These are phyloP conservation scores for Argentina silus DNA, from an alignment of 2,797 vertebrate genomes.

Conservation along the genomic window DNA sequence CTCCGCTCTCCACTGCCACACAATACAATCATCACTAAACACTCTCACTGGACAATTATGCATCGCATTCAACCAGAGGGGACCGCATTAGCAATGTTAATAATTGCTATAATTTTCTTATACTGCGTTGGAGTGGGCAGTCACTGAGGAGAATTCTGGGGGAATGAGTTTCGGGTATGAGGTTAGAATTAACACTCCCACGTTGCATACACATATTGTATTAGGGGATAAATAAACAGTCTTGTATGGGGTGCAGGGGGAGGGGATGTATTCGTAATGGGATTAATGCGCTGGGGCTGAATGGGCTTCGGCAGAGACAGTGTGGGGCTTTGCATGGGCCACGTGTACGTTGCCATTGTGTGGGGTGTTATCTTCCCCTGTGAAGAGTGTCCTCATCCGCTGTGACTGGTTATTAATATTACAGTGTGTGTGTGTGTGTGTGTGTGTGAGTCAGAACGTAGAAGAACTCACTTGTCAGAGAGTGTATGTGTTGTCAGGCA, in stretches of 20 bases:
- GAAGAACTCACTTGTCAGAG: neutral
- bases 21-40: constrained; percentile 9
- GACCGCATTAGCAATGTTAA: neutral
- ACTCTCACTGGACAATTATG: constrained; percentile 2
- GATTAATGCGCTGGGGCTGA: constrained; percentile 26
- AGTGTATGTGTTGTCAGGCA: too few species aligned
- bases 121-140: neutral
- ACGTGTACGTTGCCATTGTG: constrained; percentile 2
- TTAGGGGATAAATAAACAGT: constrained; percentile 27
- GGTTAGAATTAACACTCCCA: constrained; percentile 21
- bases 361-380: constrained; percentile 14
- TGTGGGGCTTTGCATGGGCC: constrained; percentile 3
- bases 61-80: neutral
- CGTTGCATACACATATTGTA: constrained; percentile 29
- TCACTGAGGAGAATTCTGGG: constrained; percentile 5
- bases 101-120: neutral
- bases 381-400: constrained; percentile 20
- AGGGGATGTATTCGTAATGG: constrained; percentile 19
- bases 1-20: neutral
- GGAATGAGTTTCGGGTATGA: constrained; percentile 9
- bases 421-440: neutral
- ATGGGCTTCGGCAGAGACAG: constrained; percentile 3
- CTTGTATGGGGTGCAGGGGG: neutral
- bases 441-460: neutral
- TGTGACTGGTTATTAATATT: constrained; percentile 18